A percentile compares a stretch with the other conserved stretches of the same genome.
Conservation (phyloP, 2,888 invertebrate species). For the Cephonodes hylas region DNA sequence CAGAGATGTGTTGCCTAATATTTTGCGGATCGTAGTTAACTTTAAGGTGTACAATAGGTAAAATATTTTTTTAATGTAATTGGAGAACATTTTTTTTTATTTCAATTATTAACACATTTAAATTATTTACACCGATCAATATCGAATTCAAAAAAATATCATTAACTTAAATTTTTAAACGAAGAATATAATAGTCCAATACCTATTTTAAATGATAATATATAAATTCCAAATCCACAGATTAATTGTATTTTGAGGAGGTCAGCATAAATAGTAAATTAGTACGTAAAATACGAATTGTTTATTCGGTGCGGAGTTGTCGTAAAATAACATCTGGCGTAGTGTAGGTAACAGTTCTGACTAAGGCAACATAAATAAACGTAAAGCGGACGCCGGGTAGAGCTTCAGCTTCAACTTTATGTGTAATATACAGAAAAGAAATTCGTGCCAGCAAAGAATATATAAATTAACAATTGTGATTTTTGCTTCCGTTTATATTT, state of each 20-base stretch:
- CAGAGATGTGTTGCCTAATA: constrained; percentile 24
- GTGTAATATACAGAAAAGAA: constrained; percentile 18
- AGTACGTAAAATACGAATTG: constrained; percentile 51
- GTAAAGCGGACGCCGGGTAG: constrained; percentile 54
- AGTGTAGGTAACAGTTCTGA: constrained; percentile 72
- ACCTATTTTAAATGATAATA: no score
- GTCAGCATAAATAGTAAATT: constrained; percentile 25
- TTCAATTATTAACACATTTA: background rate
- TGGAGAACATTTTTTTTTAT: background rate
- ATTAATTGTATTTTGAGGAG: background rate
- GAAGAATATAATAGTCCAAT: background rate
- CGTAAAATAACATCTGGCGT: constrained; percentile 78
- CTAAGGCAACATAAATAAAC: constrained; percentile 78
- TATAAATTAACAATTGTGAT: background rate
- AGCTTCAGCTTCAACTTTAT: constrained; percentile 32
- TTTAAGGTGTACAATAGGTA: background rate
- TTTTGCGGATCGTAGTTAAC: constrained; percentile 17
- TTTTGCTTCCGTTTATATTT: background rate
- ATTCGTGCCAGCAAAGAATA: background rate
- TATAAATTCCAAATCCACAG: background rate
- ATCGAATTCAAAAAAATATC: background rate
- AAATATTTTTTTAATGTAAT: background rate
- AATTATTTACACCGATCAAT: background rate
- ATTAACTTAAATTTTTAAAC: background rate
- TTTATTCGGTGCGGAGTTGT: constrained; percentile 66